Evolutionary conservation across 2,113 vertebrate species (phyloP).

Genomic region (Hippocampus comes): DNA sequence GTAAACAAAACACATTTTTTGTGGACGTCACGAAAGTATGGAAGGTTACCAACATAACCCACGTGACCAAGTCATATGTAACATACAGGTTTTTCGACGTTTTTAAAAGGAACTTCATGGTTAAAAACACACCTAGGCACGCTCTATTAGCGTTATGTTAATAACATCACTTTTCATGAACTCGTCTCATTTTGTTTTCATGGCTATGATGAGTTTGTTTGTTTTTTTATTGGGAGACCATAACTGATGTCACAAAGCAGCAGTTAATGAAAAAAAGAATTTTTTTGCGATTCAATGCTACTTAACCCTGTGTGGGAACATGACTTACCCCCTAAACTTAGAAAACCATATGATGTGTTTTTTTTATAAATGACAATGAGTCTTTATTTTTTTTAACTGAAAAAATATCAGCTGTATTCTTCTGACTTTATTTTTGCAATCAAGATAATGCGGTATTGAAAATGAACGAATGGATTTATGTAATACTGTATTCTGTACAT

Average conservation of each 20-base stretch:
- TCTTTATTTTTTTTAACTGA: not conserved
- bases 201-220: not conserved
- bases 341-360: no score
- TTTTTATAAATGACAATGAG: no score
- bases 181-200: not conserved
- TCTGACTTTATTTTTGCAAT: not conserved
- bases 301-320: no score
- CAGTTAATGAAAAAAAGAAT: not conserved
- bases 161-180: no score
- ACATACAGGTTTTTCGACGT: no score
- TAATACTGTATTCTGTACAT: not conserved
- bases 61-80: not conserved
- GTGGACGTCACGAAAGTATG: not conserved
- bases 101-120: no score
- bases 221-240: not conserved
- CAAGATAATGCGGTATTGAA: not conserved
- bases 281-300: no score
- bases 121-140: no score
- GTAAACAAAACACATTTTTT: not conserved
- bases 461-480: not conserved
- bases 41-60: conserved; percentile 16
- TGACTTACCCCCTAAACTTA: no score
- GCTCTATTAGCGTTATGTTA: no score
- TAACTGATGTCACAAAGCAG: not conserved
- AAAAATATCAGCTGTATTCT: not conserved